Evolutionary conservation across 2,113 vertebrate genomes (phyloP).

Genomic region (Galeopterus variegatus): DNA sequence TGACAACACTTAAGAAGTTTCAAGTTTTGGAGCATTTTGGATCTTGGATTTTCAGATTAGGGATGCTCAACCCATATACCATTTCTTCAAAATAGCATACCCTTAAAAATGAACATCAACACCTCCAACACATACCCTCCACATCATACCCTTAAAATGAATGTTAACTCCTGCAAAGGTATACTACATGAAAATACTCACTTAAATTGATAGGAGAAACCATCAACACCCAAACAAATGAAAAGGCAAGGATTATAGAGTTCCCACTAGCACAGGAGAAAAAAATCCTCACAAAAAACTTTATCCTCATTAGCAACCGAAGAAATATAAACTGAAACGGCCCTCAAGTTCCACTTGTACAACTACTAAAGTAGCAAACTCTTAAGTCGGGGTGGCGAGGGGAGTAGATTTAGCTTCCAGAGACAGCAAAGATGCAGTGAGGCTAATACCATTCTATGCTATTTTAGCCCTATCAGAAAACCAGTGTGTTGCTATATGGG

Average conservation of each 20-base stretch:
- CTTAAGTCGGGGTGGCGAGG: background rate
- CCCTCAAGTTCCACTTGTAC: background rate
- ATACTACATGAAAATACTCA: background rate
- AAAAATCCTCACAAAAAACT: background rate
- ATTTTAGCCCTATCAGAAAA: background rate
- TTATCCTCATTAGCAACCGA: background rate
- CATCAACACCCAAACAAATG: background rate
- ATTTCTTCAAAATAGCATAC: no score
- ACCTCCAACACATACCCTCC: background rate
- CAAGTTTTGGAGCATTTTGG: no score
- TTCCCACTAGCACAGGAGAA: background rate
- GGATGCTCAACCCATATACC: no score
- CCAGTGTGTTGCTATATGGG: no score
- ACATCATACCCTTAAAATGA: background rate
- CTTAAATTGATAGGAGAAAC: background rate
- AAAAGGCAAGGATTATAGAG: background rate
- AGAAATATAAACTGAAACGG: background rate
- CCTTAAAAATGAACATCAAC: background rate
- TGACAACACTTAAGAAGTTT: no score
- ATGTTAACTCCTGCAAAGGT: background rate
- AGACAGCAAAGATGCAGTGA: background rate
- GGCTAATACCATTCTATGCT: rapidly evolving
- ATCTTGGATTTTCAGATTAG: no score
- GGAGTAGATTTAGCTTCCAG: no score
- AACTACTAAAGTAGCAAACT: background rate